Evolutionary conservation across 2,797 vertebrate genomes (phyloP).

Genomic region (Oreonectes daqikongensis): DNA sequence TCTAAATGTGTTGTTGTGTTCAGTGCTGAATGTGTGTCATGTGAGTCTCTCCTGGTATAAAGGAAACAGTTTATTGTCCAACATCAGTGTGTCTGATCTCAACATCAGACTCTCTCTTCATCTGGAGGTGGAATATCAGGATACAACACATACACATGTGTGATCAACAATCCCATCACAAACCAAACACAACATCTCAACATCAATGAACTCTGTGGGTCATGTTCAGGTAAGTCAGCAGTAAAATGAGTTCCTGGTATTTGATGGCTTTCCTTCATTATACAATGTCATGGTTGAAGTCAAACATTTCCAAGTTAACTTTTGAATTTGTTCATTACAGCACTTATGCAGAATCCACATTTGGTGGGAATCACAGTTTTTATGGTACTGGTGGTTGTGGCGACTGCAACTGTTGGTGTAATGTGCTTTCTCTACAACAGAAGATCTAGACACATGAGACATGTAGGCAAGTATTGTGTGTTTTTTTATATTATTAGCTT

Average conservation of each 20-base stretch:
- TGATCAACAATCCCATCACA: background rate
- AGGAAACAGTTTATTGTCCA: conserved; percentile 15
- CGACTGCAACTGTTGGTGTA: background rate
- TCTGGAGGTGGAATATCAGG: conserved; percentile 8
- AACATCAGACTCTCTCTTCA: conserved; percentile 9
- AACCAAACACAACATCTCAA: background rate
- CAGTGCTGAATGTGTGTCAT: background rate
- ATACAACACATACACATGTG: conserved; percentile 19
- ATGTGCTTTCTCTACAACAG: background rate
- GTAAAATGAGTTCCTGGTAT: too few species aligned
- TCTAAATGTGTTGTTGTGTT: background rate
- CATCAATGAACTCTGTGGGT: background rate
- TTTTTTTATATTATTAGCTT: background rate
- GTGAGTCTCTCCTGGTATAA: conserved; percentile 29
- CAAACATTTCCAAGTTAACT: background rate
- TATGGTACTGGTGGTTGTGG: background rate
- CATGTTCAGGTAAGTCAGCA: background rate
- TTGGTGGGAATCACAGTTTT: background rate
- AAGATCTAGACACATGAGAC: background rate
- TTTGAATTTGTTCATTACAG: background rate
- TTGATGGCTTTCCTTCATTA: background rate
- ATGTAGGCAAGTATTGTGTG: background rate
- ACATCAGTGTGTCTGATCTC: conserved; percentile 29
- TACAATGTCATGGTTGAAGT: background rate
- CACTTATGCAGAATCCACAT: background rate